Evolutionary conservation across 2,797 vertebrate genomes (phyloP), one percentile per base, ranked within the genome.

Genomic region (Telmatherina bonti): DNA sequence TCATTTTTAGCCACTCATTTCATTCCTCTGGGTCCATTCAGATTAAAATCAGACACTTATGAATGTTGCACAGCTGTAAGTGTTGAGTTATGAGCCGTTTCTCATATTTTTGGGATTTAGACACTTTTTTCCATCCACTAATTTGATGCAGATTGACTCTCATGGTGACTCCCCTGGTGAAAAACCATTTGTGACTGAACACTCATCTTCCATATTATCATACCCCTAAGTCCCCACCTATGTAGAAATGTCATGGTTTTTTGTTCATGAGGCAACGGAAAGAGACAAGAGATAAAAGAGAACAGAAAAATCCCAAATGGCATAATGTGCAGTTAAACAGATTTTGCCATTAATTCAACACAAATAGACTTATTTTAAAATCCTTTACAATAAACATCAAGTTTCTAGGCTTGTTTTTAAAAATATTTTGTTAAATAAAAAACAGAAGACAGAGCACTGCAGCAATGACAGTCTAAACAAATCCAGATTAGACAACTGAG

Each of bases 161-260:
- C 35, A 0, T 59, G 58, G 72, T 30, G 51, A 70, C 67, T 70
- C 11, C 2, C 29, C 20, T 67, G 73, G 76, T 72, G 72, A 54
- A 62, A 16, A 22, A 41, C 36, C 26, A 59, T 70, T 69, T 72
- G 41, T 63, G 38, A 60, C 60, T 24, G 10, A 74, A 80, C 49
- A 72, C n/a, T 62, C 76, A 52, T n/a, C 30, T 72, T 80, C 59
- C 43, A 76, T 61, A 76, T 70, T 74, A 76, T 67, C 41, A 56
- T 61, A 26, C 13, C 30, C 38, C 16, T 4, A 41, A 4, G 38
- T 41, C 16, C 4, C 15, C 38, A 41, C 38, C 15, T 4, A 41
- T 41, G 38, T 41, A 41, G 41, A 7, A 43, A 43, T 7, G 16
- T 11, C 41, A 18, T 43, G n/a, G n/a, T n/a, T 15, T 18, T 43